phyloP scores from a whole-genome alignment of 2,797 vertebrate species.

The Distichodus sexfasciatus region DNA sequence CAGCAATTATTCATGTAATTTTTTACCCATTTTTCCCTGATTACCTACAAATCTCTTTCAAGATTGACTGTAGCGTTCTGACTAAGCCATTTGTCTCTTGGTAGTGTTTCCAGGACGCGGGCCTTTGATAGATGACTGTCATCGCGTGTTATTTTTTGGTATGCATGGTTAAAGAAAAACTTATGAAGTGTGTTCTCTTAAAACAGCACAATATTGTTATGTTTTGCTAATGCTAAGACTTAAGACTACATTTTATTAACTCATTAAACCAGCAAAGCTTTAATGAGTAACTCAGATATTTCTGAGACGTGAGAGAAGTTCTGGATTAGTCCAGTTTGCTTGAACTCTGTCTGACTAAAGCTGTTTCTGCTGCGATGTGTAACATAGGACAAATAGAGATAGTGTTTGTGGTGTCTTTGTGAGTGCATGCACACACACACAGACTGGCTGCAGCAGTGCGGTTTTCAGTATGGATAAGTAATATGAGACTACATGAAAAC shows the following conservation, averaged over 20 bases:
- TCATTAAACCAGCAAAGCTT: too few species aligned
- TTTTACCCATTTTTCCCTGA: conserved; percentile 46
- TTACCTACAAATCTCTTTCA: conserved; percentile 52
- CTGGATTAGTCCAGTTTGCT: too few species aligned
- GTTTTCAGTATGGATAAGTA: conserved; percentile 21
- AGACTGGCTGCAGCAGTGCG: conserved; percentile 18
- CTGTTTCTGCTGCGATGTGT: neutral
- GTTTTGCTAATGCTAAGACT: too few species aligned
- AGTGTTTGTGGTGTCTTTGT: neutral
- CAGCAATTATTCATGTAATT: conserved; percentile 53
- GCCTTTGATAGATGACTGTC: conserved; percentile 43
- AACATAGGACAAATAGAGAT: neutral
- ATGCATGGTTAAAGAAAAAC: conserved; percentile 35
- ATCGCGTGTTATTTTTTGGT: conserved; percentile 34
- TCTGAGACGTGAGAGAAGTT: too few species aligned
- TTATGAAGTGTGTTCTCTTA: too few species aligned
- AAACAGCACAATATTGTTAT: too few species aligned
- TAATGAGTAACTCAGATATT: too few species aligned
- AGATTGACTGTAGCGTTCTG: conserved; percentile 44
- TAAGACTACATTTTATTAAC: too few species aligned
- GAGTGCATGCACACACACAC: neutral
- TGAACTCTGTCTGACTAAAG: neutral
- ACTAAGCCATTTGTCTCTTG: conserved; percentile 43
- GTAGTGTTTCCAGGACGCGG: conserved; percentile 36
- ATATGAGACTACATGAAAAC: conserved; percentile 34